These are phyloP conservation scores for Orchestia grillus DNA, from an alignment of 1,140 invertebrate genomes.

Conservation along the genomic window DNA sequence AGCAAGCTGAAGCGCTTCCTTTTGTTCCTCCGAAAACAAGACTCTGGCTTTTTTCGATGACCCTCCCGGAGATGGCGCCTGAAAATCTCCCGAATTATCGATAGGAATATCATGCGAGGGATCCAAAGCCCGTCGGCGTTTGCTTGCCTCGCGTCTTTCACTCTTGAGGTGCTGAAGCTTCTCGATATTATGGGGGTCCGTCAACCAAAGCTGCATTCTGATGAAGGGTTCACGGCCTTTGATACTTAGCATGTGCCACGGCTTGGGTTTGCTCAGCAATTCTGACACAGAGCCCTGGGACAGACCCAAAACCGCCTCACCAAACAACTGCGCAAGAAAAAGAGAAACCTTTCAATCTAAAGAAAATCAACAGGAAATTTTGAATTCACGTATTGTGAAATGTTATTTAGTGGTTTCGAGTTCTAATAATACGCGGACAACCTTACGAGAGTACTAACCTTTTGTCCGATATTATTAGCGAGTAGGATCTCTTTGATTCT, in stretches of 20 bases:
- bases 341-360: background rate
- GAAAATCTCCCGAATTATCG: conserved; percentile 90
- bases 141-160: conserved; percentile 89
- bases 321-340: conserved; percentile 81
- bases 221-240: conserved; percentile 98
- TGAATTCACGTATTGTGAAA: background rate
- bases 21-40: conserved; percentile 97
- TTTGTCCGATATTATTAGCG: conserved; percentile 98
- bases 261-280: conserved; percentile 96
- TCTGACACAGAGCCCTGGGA: conserved; percentile 98
- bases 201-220: conserved; percentile 97
- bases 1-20: conserved; percentile 92
- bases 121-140: conserved; percentile 80
- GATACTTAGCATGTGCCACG: conserved; percentile 99
- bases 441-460: conserved; percentile 74
- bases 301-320: conserved; percentile 94
- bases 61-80: conserved; percentile 75
- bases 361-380: background rate
- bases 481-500: conserved; percentile 96
- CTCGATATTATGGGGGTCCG: conserved; percentile 94
- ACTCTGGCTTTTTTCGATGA: conserved; percentile 90
- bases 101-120: conserved; percentile 79
- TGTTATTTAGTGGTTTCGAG: background rate
- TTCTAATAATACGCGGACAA: conserved; percentile 39
- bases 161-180: conserved; percentile 83